Conservation (phyloP, 1,140 invertebrate species). For the Sminthurides bifidus region DNA sequence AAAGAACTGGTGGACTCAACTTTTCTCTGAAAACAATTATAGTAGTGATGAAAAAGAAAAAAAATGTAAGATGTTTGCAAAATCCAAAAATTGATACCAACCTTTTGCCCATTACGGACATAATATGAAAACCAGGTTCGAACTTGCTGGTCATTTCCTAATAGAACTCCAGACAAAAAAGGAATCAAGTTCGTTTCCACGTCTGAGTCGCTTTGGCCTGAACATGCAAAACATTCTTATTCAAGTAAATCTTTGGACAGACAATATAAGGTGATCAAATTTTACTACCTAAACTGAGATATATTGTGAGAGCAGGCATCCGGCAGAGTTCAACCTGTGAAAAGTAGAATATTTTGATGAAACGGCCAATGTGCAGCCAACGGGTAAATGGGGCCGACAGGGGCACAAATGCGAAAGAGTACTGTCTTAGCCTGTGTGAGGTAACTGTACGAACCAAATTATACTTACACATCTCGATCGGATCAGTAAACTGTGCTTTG, state of each 20-base stretch:
- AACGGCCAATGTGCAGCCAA: neutral
- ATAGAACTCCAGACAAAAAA: constrained; percentile 70
- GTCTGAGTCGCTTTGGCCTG: constrained; percentile 15
- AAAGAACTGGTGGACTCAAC: constrained; percentile 59
- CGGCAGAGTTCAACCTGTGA: constrained; percentile 62
- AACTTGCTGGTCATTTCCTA: constrained; percentile 79
- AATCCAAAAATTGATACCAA: constrained; percentile 32
- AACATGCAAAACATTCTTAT: neutral
- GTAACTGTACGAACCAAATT: neutral
- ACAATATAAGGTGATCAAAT: neutral
- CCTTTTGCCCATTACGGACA: constrained; percentile 78
- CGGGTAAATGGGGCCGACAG: neutral
- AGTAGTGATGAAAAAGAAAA: constrained; percentile 3
- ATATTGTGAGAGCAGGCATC: constrained; percentile 75
- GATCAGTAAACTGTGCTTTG: constrained; percentile 65
- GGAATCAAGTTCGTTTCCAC: constrained; percentile 50
- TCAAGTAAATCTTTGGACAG: neutral
- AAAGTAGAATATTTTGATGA: constrained; percentile 2
- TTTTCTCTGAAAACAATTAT: constrained; percentile 45
- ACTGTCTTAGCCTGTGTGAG: neutral
- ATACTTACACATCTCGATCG: constrained; percentile 59
- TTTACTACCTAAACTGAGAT: constrained; percentile 58
- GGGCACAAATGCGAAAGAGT: neutral
- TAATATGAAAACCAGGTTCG: constrained; percentile 86
- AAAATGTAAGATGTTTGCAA: constrained; percentile 10